Conservation (phyloP, 2,797 vertebrate genomes). For the Chelmon rostratus region DNA sequence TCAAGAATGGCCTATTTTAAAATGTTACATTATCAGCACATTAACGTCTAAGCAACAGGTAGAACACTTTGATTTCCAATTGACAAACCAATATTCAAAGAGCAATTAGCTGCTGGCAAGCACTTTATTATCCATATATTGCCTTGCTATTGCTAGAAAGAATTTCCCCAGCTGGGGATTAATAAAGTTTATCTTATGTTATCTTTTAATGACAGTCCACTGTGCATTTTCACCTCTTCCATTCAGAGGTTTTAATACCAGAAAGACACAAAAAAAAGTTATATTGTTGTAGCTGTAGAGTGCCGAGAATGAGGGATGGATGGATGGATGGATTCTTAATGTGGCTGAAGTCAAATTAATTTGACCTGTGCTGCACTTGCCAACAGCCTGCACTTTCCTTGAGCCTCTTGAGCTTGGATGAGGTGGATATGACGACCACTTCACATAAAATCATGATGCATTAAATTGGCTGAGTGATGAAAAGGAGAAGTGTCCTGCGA, state of each 20-base stretch:
- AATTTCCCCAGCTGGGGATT: too few species aligned
- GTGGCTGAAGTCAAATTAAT: constrained; percentile 18
- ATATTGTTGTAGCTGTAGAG: background rate
- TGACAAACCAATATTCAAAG: background rate
- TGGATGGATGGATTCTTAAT: too few species aligned
- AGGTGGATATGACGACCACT: constrained; percentile 9
- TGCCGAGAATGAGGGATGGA: constrained; percentile 5
- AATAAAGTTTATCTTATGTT: too few species aligned
- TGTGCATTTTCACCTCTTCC: background rate
- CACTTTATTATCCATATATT: background rate
- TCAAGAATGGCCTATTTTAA: background rate
- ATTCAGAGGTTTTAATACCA: constrained; percentile 9
- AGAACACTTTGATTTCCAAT: background rate
- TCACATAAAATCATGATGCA: constrained; percentile 61
- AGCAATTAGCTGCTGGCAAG: background rate
- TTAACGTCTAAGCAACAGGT: too few species aligned
- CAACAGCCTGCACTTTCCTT: constrained; percentile 35
- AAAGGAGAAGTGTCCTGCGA: constrained; percentile 28
- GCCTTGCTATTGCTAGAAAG: too few species aligned
- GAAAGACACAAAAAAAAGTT: background rate
- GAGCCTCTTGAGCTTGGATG: constrained; percentile 30
- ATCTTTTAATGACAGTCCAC: background rate
- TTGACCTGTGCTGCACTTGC: constrained; percentile 3
- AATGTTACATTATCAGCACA: background rate
- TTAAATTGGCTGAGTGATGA: constrained; percentile 54